These are phyloP conservation scores for Carpatolechia fugitivella DNA, from an alignment of 2,888 invertebrate species.

Conservation along the genomic window DNA sequence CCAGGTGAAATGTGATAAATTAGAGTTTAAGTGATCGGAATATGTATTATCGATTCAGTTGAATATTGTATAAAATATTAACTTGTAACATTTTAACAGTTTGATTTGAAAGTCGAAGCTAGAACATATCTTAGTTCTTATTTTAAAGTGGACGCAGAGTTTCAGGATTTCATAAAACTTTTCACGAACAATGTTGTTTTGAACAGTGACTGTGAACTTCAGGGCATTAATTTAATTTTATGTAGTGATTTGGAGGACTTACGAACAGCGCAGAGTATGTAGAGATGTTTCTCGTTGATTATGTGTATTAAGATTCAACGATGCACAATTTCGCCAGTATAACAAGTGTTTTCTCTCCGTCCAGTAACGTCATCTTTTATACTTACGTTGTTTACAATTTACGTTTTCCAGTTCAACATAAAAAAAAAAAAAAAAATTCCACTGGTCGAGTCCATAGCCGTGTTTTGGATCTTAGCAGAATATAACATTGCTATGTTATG, in stretches of 20 bases:
- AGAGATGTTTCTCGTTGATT: constrained; percentile 9
- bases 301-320: constrained; percentile 29
- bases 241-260: constrained; percentile 40
- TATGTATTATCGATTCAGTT: constrained; percentile 34
- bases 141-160: constrained; percentile 31
- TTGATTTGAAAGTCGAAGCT: constrained; percentile 34
- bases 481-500: constrained; percentile 10
- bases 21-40: constrained; percentile 59
- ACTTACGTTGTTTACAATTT: background rate
- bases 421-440: background rate
- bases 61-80: constrained; percentile 27
- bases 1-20: constrained; percentile 76
- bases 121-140: constrained; percentile 34
- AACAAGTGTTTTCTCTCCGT: constrained; percentile 65
- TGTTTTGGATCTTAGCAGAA: constrained; percentile 7
- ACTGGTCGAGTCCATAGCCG: background rate
- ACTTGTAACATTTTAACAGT: constrained; percentile 31
- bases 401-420: background rate
- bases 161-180: constrained; percentile 18
- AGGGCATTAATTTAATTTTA: constrained; percentile 62
- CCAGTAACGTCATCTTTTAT: constrained; percentile 39
- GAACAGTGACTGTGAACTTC: constrained; percentile 48
- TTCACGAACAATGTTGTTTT: constrained; percentile 34
- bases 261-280: constrained; percentile 27
- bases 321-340: constrained; percentile 68